Evolutionary conservation across 2,888 invertebrate genomes (phyloP), one percentile per base, ranked within the genome.

Genomic region (Plagodis pulveraria): DNA sequence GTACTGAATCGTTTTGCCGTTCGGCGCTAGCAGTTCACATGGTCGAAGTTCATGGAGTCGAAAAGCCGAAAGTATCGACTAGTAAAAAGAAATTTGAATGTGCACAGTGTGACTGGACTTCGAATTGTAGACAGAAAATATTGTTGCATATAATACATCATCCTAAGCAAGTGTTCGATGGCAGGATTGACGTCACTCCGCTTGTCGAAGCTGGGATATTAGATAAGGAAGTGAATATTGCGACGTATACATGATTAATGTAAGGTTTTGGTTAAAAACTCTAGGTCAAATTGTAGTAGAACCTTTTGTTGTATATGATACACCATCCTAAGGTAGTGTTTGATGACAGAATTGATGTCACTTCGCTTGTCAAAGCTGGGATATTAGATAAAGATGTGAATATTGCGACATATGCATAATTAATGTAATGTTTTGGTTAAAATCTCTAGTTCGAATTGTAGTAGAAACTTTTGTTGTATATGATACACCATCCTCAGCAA

Each of bases 61-160:
- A 22, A 22, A 22, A 22, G 4, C 22, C 10, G 10, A 40, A 40
- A 40, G 10, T 10, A 10, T 5, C 8, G 40, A 7, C 8, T 7
- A 5, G 5, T 40, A 40, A 40, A 40, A 40, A 40, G 8, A 40
- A 64, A 10, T 89, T 86, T 12, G 61, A 68, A 0, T 91, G 90
- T 33, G 65, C 63, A 0, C 45, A 80, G 0, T 91, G 91, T 12
- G 56, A 67, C 0, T 91, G 89, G 89, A 62, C 65, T 0, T 83
- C 82, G 0, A 77, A 65, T 2, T 69, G 63, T 0, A 76, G 74
- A 2, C 73, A 80, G 0, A 76, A 78, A 41, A 81, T 88, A 0
- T 58, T 90, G 5, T 49, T 91, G 40, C 91, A 91, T 71, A 57
- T 90, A n/a, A 85, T 91, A 0, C 91, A 91, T 11, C 91, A 91